Evolutionary conservation across 2,113 vertebrate species (phyloP), one percentile per base, ranked within the genome.

Genomic region (Spheniscus mendiculus): DNA sequence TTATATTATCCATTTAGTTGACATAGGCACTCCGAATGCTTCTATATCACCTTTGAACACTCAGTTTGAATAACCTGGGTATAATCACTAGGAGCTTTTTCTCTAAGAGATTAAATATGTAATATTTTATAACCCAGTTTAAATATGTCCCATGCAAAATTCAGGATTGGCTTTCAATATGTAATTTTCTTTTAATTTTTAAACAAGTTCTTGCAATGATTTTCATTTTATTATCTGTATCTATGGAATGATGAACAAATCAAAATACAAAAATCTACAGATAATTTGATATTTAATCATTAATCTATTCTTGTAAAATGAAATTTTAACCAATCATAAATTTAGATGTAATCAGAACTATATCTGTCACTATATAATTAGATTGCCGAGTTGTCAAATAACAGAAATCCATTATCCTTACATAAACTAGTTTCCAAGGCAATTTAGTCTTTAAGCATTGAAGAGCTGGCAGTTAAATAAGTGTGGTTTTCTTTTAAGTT

Each of bases 391-490:
- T 88, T 95, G 90, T 98, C 96, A 93, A 96, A 97, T 94, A 97
- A 90, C 65, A 94, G 66, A 90, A 95, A 89, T 90, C 69, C 83
- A 89, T 96, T 96, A 89, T 65, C 88, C 71, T 96, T 85, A 86
- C 74, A 77, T 87, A 96, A 97, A 95, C 63, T 49, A 15, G 87
- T 97, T 96, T 96, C 94, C 94, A 93, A 96, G 95, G 93, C 81
- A 96, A 97, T 97, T 95, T 62, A 77, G 49, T 92, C 91, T 93
- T 89, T 79, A 88, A 84, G 87, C 36, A 65, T 77, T 91, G 69
- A 90, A 93, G 93, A 93, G 63, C 67, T 90, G 55, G 12, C 47
- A 93, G 81, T 82, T 91, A 90, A 93, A 76, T 56, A 87, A 87
- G 15, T 20, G 30, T 2, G 2, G 15, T 76, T 88, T 91, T 50